These are phyloP conservation scores for Drosophila ezoana DNA, from an alignment of 2,888 invertebrate species.

Conservation along the genomic window DNA sequence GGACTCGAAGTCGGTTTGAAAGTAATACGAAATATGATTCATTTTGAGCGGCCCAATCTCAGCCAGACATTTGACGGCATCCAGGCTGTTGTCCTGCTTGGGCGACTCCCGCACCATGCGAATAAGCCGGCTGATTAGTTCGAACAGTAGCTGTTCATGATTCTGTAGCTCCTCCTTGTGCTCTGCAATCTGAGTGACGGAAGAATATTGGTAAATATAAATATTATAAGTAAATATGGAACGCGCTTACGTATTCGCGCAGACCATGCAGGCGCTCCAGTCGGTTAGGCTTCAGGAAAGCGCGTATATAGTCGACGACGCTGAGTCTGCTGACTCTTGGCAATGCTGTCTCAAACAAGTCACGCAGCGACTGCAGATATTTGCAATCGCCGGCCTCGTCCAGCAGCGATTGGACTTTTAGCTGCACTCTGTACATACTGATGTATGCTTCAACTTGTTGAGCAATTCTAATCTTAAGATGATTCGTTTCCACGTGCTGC, in stretches of 20 bases:
- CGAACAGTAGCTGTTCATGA: constrained; percentile 62
- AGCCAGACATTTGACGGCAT: constrained; percentile 89
- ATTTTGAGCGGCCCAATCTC: constrained; percentile 80
- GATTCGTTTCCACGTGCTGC: constrained; percentile 43
- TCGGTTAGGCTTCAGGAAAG: constrained; percentile 63
- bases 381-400: constrained; percentile 64
- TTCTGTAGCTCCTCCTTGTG: constrained; percentile 64
- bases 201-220: neutral
- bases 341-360: constrained; percentile 32
- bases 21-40: constrained; percentile 75
- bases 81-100: constrained; percentile 84
- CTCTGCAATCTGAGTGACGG: constrained; percentile 64
- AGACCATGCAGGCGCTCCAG: constrained; percentile 59
- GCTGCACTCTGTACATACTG: constrained; percentile 37
- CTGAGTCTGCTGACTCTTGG: constrained; percentile 26
- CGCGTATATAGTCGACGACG: constrained; percentile 30
- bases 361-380: constrained; percentile 49
- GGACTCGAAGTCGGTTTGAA: constrained; percentile 71
- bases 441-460: constrained; percentile 57
- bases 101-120: constrained; percentile 68
- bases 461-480: constrained; percentile 49
- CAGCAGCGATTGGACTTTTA: constrained; percentile 56
- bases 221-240: neutral
- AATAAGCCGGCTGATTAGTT: constrained; percentile 72
- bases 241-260: constrained; percentile 61